Base-by-base conservation (phyloP, 1,140 invertebrate genomes). In the Ceratosolen solmsi region DNA sequence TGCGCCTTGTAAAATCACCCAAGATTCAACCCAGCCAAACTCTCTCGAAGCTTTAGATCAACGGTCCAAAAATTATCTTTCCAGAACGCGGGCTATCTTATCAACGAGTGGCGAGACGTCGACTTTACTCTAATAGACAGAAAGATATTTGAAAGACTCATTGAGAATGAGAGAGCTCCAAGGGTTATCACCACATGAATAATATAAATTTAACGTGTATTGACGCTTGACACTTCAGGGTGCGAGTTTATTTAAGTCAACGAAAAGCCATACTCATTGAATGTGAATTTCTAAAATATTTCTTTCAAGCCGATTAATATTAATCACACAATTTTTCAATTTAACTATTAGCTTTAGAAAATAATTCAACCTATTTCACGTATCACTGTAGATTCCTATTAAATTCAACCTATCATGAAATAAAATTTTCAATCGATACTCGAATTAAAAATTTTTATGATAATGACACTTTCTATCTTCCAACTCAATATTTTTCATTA, bases 41-140 rank as follows among this genome's bases (percentile, higher is more conserved):
- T 74, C 27, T 25, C 27, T 25, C 30, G 20, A 54, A 25, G 7
- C 36, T 41, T 51, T 46, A 68, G 46, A 68, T 79, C 56, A n/a
- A 17, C 9, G 46, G 33, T 75, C 60, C 58, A 56, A 54, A 81
- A 81, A 56, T 81, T 75, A 74, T 81, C 79, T 81, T 81, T 68
- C 30, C 5, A 36, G 51, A 81, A 33, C 68, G 27, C 49, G 9
- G 36, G 63, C 77, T 56, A 71, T 79, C 77, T 75, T 75, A 81
- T 81, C 79, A 75, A 56, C 27, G 17, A 68, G 33, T 70, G 79
- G 13, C 58, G 56, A 80, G 70, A 80, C 51, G 25, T 13, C 71
- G 71, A 65, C 41, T 27, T 17, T 72, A 46, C 38, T 46, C 38
- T 80, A 33, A 71, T 71, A 71, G 60, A 78, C 73, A 65, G 58